Evolutionary conservation across 1,140 invertebrate species (phyloP).

Genomic region (Listronotus bonariensis): DNA sequence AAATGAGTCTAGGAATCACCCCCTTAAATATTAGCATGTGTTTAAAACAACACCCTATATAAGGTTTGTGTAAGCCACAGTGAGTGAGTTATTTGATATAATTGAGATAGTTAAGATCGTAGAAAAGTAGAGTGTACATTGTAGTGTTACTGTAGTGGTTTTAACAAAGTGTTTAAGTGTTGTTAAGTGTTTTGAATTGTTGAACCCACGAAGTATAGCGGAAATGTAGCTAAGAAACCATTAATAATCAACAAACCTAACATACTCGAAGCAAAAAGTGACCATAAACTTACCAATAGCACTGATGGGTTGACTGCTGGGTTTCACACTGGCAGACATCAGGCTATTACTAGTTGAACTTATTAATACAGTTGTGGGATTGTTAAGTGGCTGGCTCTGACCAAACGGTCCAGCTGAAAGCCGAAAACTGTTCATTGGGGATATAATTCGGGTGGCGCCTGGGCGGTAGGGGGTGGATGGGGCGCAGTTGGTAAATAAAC

Average conservation of each 20-base stretch:
- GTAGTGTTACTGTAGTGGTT: no score
- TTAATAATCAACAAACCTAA: neutral
- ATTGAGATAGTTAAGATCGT: no score
- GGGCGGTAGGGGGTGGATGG: slow-evolving; percentile 59
- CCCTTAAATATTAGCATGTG: no score
- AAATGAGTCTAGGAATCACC: no score
- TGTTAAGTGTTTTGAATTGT: no score
- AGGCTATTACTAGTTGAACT: slow-evolving; percentile 85
- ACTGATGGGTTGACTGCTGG: slow-evolving; percentile 79
- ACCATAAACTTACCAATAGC: slow-evolving; percentile 71
- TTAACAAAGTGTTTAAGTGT: no score
- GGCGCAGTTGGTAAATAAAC: slow-evolving; percentile 66
- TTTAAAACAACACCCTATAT: no score
- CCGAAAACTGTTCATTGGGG: slow-evolving; percentile 65
- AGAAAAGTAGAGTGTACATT: no score
- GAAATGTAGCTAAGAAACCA: no score
- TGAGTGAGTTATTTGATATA: no score
- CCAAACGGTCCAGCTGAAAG: slow-evolving; percentile 69
- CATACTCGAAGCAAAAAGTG: slow-evolving; percentile 3
- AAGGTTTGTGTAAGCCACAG: no score
- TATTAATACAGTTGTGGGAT: slow-evolving; percentile 84
- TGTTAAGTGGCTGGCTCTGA: slow-evolving; percentile 78
- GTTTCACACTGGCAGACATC: slow-evolving; percentile 88
- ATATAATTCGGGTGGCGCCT: slow-evolving; percentile 77
- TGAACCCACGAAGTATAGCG: no score